Percentiles rank a stretch among this genome's conserved stretches.
These are phyloP conservation scores for Monopterus albus DNA, from an alignment of 2,113 vertebrate species.

Conservation along the genomic window DNA sequence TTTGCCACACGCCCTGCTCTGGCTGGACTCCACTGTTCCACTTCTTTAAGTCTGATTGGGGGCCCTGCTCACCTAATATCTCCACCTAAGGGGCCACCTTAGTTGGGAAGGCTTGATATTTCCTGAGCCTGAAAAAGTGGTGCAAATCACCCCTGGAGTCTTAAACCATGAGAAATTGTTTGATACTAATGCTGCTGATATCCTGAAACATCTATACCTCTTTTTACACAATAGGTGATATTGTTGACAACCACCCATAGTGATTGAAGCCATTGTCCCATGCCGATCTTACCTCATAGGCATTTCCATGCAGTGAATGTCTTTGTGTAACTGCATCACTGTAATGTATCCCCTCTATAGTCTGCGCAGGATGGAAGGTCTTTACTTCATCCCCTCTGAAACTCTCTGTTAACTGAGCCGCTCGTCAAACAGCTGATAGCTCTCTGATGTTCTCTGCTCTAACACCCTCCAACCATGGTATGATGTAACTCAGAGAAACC, in stretches of 20 bases:
- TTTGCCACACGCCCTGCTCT: slow-evolving; percentile 77
- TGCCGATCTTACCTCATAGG: slow-evolving; percentile 77
- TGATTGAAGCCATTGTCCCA: slow-evolving; percentile 81
- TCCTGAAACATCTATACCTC: slow-evolving; percentile 71
- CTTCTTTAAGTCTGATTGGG: slow-evolving; percentile 74
- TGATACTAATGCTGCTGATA: slow-evolving; percentile 80
- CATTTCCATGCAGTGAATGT: slow-evolving; percentile 71
- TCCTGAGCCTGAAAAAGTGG: slow-evolving; percentile 76
- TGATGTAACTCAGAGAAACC: slow-evolving; percentile 80
- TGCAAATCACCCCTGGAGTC: slow-evolving; percentile 82
- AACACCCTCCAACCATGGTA: slow-evolving; percentile 72
- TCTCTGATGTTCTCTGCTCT: slow-evolving; percentile 72
- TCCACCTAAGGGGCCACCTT: slow-evolving; percentile 73
- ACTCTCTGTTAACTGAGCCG: slow-evolving; percentile 72
- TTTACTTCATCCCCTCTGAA: slow-evolving; percentile 67
- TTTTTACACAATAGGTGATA: slow-evolving; percentile 75
- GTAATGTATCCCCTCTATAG: slow-evolving; percentile 77
- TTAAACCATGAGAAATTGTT: slow-evolving; percentile 74
- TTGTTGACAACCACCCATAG: slow-evolving; percentile 78
- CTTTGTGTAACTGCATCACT: slow-evolving; percentile 80
- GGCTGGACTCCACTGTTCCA: slow-evolving; percentile 78
- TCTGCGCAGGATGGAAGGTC: slow-evolving; percentile 63
- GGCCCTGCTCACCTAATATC: slow-evolving; percentile 72
- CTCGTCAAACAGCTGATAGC: slow-evolving; percentile 80
- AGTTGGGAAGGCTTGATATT: slow-evolving; percentile 71